These are phyloP conservation scores for Ischnus inquisitorius DNA, from an alignment of 2,888 invertebrate genomes.

Conservation along the genomic window DNA sequence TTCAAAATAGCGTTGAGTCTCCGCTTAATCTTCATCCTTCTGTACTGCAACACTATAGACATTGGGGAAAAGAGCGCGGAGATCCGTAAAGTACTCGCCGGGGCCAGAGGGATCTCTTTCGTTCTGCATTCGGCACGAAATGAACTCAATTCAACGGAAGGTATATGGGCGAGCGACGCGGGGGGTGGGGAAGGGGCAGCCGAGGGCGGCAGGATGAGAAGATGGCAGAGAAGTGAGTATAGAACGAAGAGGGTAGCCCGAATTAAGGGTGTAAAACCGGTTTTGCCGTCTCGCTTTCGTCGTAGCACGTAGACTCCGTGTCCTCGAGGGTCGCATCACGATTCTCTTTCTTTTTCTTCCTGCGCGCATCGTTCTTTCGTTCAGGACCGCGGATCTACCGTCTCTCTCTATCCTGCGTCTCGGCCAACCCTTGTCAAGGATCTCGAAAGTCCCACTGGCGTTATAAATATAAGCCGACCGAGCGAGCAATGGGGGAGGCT, in stretches of 20 bases:
- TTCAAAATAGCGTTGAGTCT: constrained; percentile 55
- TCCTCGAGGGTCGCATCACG: constrained; percentile 58
- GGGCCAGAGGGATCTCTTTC: constrained; percentile 50
- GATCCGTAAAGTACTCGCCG: constrained; percentile 61
- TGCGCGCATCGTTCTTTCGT: constrained; percentile 25
- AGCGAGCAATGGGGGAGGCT: constrained; percentile 32
- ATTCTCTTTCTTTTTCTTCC: constrained; percentile 35
- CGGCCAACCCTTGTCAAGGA: constrained; percentile 54
- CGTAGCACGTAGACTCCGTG: constrained; percentile 32
- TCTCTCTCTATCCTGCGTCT: not conserved
- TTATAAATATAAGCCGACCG: constrained; percentile 63
- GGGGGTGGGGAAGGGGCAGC: not conserved
- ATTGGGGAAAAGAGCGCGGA: constrained; percentile 27
- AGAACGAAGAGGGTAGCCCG: constrained; percentile 38
- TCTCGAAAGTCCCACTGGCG: constrained; percentile 57
- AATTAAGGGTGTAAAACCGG: constrained; percentile 62
- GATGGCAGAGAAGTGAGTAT: not conserved
- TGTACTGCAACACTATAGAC: constrained; percentile 30
- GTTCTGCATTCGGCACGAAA: constrained; percentile 62
- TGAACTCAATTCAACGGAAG: constrained; percentile 61
- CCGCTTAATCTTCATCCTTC: constrained; percentile 59
- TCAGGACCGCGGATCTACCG: constrained; percentile 34
- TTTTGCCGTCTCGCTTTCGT: constrained; percentile 38
- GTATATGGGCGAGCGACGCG: constrained; percentile 2
- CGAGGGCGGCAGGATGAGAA: not conserved